Evolutionary conservation across 2,113 vertebrate genomes (phyloP).

Genomic region (Fulmarus glacialis): DNA sequence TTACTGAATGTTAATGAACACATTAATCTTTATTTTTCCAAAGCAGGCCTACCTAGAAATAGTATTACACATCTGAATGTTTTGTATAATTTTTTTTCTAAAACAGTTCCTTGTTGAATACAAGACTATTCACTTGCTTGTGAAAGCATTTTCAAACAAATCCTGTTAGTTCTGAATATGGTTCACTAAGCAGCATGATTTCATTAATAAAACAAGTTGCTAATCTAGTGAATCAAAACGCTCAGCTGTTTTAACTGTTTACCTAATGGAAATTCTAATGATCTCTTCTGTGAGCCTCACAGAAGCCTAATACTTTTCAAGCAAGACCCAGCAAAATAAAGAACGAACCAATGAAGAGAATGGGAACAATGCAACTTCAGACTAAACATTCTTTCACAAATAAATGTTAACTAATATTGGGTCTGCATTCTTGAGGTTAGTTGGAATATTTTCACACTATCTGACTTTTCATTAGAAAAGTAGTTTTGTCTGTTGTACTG

Average conservation of each 20-base stretch:
- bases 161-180: conserved; percentile 59
- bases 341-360: neutral
- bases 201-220: conserved; percentile 48
- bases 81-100: conserved; percentile 10
- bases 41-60: neutral
- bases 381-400: neutral
- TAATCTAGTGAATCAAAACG: conserved; percentile 58
- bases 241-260: conserved; percentile 46
- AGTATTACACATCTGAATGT: neutral
- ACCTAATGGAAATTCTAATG: conserved; percentile 45
- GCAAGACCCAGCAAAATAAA: neutral
- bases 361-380: neutral
- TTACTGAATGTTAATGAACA: conserved; percentile 40
- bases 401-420: neutral
- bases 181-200: conserved; percentile 49
- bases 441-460: neutral
- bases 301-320: neutral
- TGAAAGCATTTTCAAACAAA: conserved; percentile 53
- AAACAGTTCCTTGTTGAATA: conserved; percentile 13
- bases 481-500: neutral
- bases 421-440: neutral
- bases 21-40: conserved; percentile 18
- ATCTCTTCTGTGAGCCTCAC: conserved; percentile 15
- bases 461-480: neutral
- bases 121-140: conserved; percentile 31